Percentiles rank a stretch among this genome's conserved stretches.
phyloP scores from a whole-genome alignment of 2,113 vertebrate species.

The Indri indri region DNA sequence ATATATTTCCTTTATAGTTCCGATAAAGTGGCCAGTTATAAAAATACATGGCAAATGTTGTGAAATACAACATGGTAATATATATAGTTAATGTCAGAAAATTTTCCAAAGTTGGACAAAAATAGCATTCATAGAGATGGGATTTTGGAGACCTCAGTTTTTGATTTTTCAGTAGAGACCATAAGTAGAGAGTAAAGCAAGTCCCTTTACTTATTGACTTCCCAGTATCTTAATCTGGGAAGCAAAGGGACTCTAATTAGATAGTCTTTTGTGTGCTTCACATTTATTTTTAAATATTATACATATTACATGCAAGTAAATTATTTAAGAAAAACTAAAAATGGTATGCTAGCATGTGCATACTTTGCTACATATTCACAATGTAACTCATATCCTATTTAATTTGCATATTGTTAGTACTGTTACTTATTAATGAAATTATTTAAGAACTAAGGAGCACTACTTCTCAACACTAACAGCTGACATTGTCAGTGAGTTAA shows the following conservation, averaged over 20 bases:
- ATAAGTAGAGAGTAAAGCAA: not conserved
- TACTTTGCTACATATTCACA: not conserved
- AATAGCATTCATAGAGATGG: not conserved
- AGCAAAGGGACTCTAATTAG: not conserved
- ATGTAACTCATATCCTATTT: not conserved
- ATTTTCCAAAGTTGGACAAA: not conserved
- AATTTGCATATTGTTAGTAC: not conserved
- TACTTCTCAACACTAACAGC: not conserved
- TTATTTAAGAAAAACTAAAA: not conserved
- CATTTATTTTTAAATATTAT: not conserved
- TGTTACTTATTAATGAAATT: not conserved
- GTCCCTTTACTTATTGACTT: not conserved
- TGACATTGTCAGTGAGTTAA: not conserved
- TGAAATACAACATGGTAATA: not conserved
- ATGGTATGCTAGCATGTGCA: not conserved
- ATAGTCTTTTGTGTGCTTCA: not conserved
- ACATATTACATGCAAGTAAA: not conserved
- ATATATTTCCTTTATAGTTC: not conserved
- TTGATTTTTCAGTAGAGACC: not conserved
- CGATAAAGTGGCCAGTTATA: not conserved
- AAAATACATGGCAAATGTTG: not conserved
- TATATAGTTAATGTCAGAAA: not conserved
- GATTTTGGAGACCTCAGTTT: not conserved
- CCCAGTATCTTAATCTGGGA: not conserved
- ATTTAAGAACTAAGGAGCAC: not conserved